Conservation (phyloP, 1,140 invertebrate genomes). For the Drosophila pruinosa region DNA sequence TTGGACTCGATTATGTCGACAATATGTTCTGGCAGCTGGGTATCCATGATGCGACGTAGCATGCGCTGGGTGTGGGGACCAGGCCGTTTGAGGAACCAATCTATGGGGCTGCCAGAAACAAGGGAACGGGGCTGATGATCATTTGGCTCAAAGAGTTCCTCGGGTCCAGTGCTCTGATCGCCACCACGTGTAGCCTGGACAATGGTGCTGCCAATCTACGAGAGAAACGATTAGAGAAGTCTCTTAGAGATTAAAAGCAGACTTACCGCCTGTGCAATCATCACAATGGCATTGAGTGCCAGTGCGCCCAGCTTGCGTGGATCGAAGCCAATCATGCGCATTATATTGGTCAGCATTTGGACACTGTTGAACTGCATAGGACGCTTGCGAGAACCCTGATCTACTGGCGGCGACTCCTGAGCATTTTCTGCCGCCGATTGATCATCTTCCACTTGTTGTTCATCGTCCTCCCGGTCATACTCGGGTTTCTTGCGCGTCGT, state of each 20-base stretch:
- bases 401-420: conserved; percentile 54
- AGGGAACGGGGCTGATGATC: conserved; percentile 61
- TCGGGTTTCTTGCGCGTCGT: conserved; percentile 32
- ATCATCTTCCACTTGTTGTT: conserved; percentile 20
- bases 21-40: conserved; percentile 85
- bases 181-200: conserved; percentile 48
- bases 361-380: conserved; percentile 44
- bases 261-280: conserved; percentile 91
- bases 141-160: conserved; percentile 53
- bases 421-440: conserved; percentile 51
- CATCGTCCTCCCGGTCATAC: background rate
- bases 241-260: background rate
- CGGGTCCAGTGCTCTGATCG: conserved; percentile 41
- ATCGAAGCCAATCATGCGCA: conserved; percentile 89
- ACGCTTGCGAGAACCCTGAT: conserved; percentile 2
- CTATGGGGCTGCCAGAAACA: conserved; percentile 80
- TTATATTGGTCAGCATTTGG: conserved; percentile 86
- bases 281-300: conserved; percentile 90
- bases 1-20: conserved; percentile 85
- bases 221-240: no score
- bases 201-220: conserved; percentile 65
- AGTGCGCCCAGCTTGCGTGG: conserved; percentile 89
- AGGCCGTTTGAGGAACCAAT: conserved; percentile 83
- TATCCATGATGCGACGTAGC: conserved; percentile 85
- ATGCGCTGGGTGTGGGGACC: conserved; percentile 84